Base-by-base conservation (phyloP, 2,797 vertebrate species). In the Poecilia velifera region DNA sequence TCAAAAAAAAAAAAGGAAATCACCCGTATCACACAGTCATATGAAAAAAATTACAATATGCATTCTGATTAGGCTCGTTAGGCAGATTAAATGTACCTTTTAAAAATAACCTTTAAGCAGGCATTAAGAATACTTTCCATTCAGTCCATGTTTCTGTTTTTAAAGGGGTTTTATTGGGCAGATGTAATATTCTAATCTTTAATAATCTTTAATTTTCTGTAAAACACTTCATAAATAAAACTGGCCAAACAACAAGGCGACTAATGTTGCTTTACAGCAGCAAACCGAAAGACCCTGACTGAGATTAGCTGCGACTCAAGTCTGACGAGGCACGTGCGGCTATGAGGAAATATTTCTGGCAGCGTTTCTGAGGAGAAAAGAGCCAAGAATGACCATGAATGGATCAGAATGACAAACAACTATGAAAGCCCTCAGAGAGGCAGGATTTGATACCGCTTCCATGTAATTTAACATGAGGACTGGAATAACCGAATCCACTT, bases 1-100 rank as follows among this genome's bases (percentile, higher is more conserved):
- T 89, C 83, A 84, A 77, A 84, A 84, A 87, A 84, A 84, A 87
- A 86, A 77, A n/a, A 5, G 6, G 76, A 81, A 43, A 76, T 64
- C 9, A 43, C n/a, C 55, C 74, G 78, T 36, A 77, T 77, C 36
- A 57, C 66, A 55, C 4, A 0, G 12, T 57, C 81, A 81, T 6
- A 16, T 84, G 75, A 74, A 45, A 53, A 9, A 73, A 53, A 34
- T 13, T 13, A 76, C 81, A 77, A 83, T 73, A 76, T 39, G 59
- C 49, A 18, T 41, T 22, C 0, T 16, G 82, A 72, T 75, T 36
- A 75, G 62, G 31, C 34, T 64, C 34, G 7, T 64, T 36, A 20
- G 34, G 34, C 34, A 66, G 62, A 66, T 22, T 39, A 39, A 66
- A 66, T 20, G 34, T 4, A 25, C 36, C 8, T 41, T 41, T 68